Percentiles rank a stretch among this genome's conserved stretches.
These are phyloP conservation scores for Isurus oxyrinchus DNA, from an alignment of 2,113 vertebrate genomes.

Conservation along the genomic window DNA sequence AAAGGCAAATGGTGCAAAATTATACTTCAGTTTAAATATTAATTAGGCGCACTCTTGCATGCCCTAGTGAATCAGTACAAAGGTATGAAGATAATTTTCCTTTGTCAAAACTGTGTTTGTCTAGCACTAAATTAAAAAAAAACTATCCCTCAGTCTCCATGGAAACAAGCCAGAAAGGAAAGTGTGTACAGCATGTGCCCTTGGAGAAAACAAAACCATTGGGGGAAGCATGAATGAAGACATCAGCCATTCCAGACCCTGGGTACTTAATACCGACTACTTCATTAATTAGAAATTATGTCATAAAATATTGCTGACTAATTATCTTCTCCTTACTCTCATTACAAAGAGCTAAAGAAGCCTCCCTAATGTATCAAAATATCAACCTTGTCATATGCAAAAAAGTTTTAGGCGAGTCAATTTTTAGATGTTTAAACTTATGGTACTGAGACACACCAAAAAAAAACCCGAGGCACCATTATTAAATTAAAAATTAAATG, in stretches of 20 bases:
- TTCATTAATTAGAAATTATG: not conserved
- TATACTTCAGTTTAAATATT: constrained; percentile 11
- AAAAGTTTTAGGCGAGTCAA: not conserved
- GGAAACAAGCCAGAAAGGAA: not conserved
- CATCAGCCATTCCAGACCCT: not conserved
- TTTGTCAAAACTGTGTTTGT: not conserved
- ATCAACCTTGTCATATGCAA: not conserved
- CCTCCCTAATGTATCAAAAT: not conserved
- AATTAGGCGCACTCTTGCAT: not conserved
- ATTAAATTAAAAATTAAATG: not conserved
- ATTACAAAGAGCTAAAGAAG: not conserved
- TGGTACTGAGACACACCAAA: not conserved
- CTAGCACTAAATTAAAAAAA: not conserved
- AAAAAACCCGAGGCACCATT: not conserved
- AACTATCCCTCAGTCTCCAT: constrained; percentile 1
- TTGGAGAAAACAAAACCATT: not conserved
- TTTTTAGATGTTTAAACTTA: not conserved
- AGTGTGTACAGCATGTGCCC: not conserved
- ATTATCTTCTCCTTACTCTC: not conserved
- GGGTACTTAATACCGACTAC: not conserved
- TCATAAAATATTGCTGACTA: not conserved
- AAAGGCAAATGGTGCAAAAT: not conserved
- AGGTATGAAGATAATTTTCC: not conserved
- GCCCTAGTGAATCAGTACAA: not conserved
- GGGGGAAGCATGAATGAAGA: not conserved